Base-by-base conservation (phyloP, 2,888 invertebrate species). In the Eugnorisma glareosa region DNA sequence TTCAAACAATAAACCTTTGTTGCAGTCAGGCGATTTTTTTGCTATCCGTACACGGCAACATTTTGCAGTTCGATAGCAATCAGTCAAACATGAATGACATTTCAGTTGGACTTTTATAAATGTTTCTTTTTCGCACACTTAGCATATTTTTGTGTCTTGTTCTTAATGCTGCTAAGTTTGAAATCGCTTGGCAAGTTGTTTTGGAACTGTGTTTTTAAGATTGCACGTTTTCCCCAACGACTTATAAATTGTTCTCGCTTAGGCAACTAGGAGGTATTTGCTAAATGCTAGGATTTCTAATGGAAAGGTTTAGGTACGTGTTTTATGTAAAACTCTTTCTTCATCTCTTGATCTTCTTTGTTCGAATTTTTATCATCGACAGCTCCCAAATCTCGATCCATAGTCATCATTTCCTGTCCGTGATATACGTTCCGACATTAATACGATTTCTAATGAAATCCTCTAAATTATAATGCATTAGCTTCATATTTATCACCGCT, bases 71-170 rank as follows among this genome's bases (percentile, higher is more conserved):
- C 91, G 94, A 94, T 94, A 90, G 92, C 89, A 89, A 94, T 94
- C 94, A 90, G 90, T 93, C 93, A 93, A 93, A 93, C 91, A 92
- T 90, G 91, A 93, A 93, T 93, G 93, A 93, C 93, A 93, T 93
- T 93, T 92, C 90, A 88, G 87, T 83, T 75, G 73, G 64, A 75
- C 77, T 86, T 78, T 70, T 79, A 79, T 81, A 81, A 81, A 28
- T 75, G 74, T 72, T 82, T 72, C n/a, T 74, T 73, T 72, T 73
- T 63, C 54, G 21, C 48, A 66, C 45, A 18, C 43, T 68, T 51
- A 40, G 35, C 59, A n/a, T 74, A 59, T 67, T 59, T 63, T 63
- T 28, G 63, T 48, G 37, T 75, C 85, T 83, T 84, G 70, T 68
- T 48, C 7, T 71, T 31, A 67, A 64, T 48, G 57, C 6, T 1